Evolutionary conservation across 2,797 vertebrate species (phyloP), one percentile per base, ranked within the genome.

Genomic region (Gymnodraco acuticeps): DNA sequence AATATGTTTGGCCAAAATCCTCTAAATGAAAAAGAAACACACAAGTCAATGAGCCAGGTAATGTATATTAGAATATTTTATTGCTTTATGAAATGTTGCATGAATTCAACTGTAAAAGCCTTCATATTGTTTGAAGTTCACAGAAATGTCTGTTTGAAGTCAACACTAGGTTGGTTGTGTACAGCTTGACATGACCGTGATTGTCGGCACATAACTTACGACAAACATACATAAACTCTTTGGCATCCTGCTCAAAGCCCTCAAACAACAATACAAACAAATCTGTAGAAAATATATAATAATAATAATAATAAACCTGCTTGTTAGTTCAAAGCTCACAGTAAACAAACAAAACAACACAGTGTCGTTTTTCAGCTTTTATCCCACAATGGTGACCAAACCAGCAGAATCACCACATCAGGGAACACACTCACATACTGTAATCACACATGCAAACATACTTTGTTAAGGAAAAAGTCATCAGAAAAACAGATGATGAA

Each of bases 241-340:
- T 98, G 97, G 97, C 95, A 93, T 96, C 84, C 85, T 75, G 87
- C 91, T 92, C 88, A 93, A 90, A 90, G 93, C 86, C 82, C 90
- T 92, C 91, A 92, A 91, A 94, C 83, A 96, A 96, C 94, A 90
- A 88, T 80, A 97, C 93, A 96, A 95, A 97, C 95, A 96, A 38
- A 38, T 97, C 89, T 96, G 96, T 96, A 96, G 91, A 96, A 97
- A 97, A 98, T 97, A 98, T 97, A 98, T 97, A 97, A 82, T 78
- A 82, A 88, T 86, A 89, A 84, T 79, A 79, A 81, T 78, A 78
- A 85, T 91, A 84, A 93, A 91, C 85, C 77, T 87, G 88, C 89
- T 89, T 92, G 91, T 93, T 95, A 95, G 94, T 94, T 93, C 86
- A 89, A 93, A 94, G 94, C 93, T 92, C 93, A 96, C 95, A 97